Conservation (phyloP, 2,797 vertebrate species). For the Silurus lanzhouensis region DNA sequence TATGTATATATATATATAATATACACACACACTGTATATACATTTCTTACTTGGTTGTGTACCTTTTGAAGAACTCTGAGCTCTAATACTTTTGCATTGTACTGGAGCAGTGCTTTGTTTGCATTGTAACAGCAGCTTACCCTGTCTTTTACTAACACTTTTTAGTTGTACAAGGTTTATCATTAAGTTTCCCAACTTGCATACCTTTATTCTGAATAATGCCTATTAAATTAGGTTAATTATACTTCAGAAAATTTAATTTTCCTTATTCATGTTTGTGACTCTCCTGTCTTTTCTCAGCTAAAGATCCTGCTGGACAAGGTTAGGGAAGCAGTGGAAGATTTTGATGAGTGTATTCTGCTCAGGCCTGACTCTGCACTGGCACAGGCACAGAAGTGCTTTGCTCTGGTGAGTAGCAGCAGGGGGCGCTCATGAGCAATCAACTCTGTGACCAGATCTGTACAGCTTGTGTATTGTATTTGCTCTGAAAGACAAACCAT, state of each 20-base stretch:
- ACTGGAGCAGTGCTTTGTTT: neutral
- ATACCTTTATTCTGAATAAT: neutral
- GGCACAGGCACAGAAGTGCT: constrained; percentile 98
- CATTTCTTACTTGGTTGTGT: neutral
- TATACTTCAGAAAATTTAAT: neutral
- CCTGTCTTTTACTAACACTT: neutral
- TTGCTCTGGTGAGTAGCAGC: constrained; percentile 85
- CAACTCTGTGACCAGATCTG: neutral
- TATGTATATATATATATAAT: too few relatives aligned
- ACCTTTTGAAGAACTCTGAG: neutral
- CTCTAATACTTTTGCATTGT: neutral
- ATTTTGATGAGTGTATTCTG: constrained; percentile 97
- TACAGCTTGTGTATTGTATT: neutral
- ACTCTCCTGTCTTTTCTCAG: constrained; percentile 64
- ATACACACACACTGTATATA: too few relatives aligned
- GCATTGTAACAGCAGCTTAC: neutral
- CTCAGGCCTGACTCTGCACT: constrained; percentile 95
- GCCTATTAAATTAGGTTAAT: neutral
- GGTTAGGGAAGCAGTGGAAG: constrained; percentile 95
- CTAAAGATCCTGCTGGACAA: constrained; percentile 97
- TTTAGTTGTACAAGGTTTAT: neutral
- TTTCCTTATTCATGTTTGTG: neutral
- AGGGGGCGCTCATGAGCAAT: neutral
- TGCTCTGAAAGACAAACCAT: neutral
- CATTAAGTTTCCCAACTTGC: neutral